Evolutionary conservation across 2,113 vertebrate species (phyloP).

Genomic region (Sardina pilchardus): DNA sequence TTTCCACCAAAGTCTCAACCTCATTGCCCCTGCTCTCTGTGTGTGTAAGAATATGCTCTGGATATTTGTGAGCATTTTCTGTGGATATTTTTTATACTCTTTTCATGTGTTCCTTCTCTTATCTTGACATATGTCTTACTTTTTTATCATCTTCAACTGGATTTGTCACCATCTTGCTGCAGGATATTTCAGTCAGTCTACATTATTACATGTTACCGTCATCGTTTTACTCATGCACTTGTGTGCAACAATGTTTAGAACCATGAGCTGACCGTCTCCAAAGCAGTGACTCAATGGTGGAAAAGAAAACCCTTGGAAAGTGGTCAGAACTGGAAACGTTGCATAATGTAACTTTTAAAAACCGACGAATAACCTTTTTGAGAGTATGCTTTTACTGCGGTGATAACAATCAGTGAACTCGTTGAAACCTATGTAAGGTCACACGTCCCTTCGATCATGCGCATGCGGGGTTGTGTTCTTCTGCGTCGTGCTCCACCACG

Average conservation of each 20-base stretch:
- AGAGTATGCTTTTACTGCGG: not conserved
- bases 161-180: too few relatives aligned
- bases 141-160: not conserved
- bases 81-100: not conserved
- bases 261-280: too few relatives aligned
- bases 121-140: not conserved
- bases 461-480: not conserved
- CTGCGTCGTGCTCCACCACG: not conserved
- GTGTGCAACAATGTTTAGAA: too few relatives aligned
- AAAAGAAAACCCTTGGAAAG: too few relatives aligned
- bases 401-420: not conserved
- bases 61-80: too few relatives aligned
- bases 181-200: not conserved
- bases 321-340: too few relatives aligned
- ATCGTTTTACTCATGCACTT: not conserved
- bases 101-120: not conserved
- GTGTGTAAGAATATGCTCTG: not conserved
- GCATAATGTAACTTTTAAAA: not conserved
- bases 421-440: not conserved
- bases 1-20: not conserved
- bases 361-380: not conserved
- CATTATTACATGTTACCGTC: not conserved
- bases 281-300: too few relatives aligned
- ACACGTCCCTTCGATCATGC: not conserved
- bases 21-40: not conserved